Base-by-base conservation (phyloP, 2,797 vertebrate species). In the Tympanoctomys barrerae region DNA sequence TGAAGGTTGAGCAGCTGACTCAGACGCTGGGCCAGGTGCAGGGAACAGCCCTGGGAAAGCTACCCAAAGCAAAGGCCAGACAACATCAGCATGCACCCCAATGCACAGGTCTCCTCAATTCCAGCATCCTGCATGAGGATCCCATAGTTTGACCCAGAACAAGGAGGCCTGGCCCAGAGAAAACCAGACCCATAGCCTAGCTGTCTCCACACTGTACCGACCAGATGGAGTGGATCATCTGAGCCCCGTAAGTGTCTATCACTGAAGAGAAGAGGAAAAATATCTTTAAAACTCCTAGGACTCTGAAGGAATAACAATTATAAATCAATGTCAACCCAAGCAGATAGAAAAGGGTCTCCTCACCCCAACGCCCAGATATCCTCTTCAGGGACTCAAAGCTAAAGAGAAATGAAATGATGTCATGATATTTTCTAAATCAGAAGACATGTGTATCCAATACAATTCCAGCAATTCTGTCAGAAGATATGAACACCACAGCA, bases 1-100 rank as follows among this genome's bases (percentile, higher is more conserved):
- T 99, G 99, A 98, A 99, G 99, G 97, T 99, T 99, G 85, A 99
- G 98, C 95, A 99, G 98, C 98, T 99, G 99, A 98, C 99, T 99
- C 98, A 99, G 99, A 57, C 99, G 99, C 98, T 99, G 99, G 93
- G 99, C 99, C 98, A 99, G 97, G 98, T 99, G 99, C 54, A 99
- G 99, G 7, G 99, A 99, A 95, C 99, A 99, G 81, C 99, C 99
- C 97, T 99, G 99, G 31, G 99, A 98, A 82, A 99, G 97, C 99
- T 99, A 97, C 24, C 57, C 71, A 88, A 96, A 80, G 75, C 93
- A 86, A 97, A 83, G 52, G 31, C 42, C 93, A 89, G 75, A 22
- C 31, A 7, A 11, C 0, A 7, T 96, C 85, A 94, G 78, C 9
- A 31, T 0, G 0, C 0, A 39, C 49, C 3, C 33, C 0, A 7